Conservation (phyloP, 2,888 invertebrate genomes). For the Agrilus biguttatus region DNA sequence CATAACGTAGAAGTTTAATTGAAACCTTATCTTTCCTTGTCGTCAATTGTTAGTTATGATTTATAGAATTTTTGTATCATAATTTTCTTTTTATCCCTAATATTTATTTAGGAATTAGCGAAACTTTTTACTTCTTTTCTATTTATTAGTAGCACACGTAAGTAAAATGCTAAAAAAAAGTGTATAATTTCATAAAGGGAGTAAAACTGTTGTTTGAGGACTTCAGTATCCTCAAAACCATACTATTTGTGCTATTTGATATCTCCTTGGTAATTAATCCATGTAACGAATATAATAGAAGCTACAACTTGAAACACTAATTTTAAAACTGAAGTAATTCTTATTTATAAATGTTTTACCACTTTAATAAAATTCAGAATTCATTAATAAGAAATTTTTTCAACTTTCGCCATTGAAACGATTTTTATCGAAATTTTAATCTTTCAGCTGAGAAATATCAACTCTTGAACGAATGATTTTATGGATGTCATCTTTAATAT, state of each 20-base stretch:
- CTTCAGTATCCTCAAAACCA: constrained; percentile 73
- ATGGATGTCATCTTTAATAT: constrained; percentile 83
- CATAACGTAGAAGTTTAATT: too few relatives aligned
- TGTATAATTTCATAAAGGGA: too few relatives aligned
- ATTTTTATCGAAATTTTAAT: constrained; percentile 7
- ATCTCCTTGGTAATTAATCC: constrained; percentile 70
- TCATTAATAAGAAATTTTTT: constrained; percentile 80
- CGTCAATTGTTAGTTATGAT: too few relatives aligned
- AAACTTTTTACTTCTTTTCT: too few relatives aligned
- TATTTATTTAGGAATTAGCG: too few relatives aligned
- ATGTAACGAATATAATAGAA: constrained; percentile 83
- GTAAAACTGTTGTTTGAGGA: constrained; percentile 69
- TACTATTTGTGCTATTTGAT: constrained; percentile 79
- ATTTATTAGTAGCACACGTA: too few relatives aligned
- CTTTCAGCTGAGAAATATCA: too few relatives aligned
- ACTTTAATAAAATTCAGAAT: constrained; percentile 86
- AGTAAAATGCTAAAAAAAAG: too few relatives aligned
- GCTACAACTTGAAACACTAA: constrained; percentile 57
- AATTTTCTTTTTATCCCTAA: too few relatives aligned
- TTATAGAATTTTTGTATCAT: too few relatives aligned
- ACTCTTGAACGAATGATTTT: constrained; percentile 78
- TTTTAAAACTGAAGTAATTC: background rate
- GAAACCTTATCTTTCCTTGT: too few relatives aligned
- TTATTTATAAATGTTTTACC: constrained; percentile 42
- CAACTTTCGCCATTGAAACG: constrained; percentile 55